Evolutionary conservation across 2,797 vertebrate species (phyloP).

Genomic region (Squalus acanthias): DNA sequence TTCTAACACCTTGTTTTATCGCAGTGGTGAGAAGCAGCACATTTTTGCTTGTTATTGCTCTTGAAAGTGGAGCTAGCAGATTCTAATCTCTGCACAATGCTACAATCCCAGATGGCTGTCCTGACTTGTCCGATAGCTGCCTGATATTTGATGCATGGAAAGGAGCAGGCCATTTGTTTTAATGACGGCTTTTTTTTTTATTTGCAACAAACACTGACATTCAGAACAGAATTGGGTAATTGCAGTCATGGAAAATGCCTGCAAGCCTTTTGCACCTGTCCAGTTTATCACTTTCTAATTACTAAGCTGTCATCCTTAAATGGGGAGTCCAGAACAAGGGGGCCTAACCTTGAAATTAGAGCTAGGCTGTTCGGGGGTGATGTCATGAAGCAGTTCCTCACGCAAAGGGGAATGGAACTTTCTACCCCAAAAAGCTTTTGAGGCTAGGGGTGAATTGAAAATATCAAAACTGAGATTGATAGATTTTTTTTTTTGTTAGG

Average conservation of each 20-base stretch:
- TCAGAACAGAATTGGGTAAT: neutral
- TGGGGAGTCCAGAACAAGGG: neutral
- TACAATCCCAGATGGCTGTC: neutral
- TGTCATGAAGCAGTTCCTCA: neutral
- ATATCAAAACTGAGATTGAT: neutral
- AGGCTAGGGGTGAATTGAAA: neutral
- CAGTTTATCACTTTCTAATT: neutral
- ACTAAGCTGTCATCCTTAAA: neutral
- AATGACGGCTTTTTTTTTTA: neutral
- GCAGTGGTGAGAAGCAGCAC: neutral
- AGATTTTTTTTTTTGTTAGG: neutral
- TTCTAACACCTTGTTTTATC: neutral
- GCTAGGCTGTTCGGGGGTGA: neutral
- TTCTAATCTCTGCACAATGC: neutral
- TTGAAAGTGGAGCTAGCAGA: neutral
- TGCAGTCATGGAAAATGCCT: neutral
- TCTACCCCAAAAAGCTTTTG: neutral
- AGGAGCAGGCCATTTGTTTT: neutral
- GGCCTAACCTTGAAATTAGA: neutral
- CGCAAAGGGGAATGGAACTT: neutral
- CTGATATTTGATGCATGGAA: neutral
- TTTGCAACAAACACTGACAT: neutral
- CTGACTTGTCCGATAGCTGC: neutral
- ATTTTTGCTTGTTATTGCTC: neutral
- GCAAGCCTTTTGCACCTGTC: neutral